These are phyloP conservation scores for Leptodactylus fallax DNA, from an alignment of 2,797 vertebrate genomes.

Conservation along the genomic window DNA sequence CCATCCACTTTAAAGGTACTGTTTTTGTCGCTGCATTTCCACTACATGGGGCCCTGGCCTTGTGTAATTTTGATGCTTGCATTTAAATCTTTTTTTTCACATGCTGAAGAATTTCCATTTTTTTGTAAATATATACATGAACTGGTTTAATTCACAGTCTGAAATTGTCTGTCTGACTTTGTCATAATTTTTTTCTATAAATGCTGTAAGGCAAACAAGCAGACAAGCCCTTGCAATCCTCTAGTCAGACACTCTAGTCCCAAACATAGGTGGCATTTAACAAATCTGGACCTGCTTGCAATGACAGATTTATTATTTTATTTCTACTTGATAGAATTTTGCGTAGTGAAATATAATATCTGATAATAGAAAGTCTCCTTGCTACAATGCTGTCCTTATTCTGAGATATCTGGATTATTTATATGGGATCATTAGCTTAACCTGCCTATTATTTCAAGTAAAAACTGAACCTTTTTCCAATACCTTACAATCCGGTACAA, in stretches of 20 bases:
- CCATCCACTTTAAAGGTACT: background rate
- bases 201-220: slow-evolving; percentile 8
- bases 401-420: no score
- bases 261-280: slow-evolving; percentile 1
- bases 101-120: background rate
- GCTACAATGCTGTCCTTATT: background rate
- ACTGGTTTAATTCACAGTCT: background rate
- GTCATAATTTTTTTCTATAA: background rate
- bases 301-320: slow-evolving; percentile 1
- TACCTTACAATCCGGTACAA: no score
- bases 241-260: background rate
- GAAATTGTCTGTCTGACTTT: background rate
- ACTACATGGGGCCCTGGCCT: no score
- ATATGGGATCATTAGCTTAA: no score
- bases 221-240: background rate
- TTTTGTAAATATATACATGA: background rate
- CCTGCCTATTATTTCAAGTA: no score
- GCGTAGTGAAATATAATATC: background rate
- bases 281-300: background rate
- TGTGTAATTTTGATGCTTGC: background rate
- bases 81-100: background rate
- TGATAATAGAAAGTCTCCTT: background rate
- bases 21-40: no score
- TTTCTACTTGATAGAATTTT: background rate
- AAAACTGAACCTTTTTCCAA: no score